Base-by-base conservation (phyloP, 2,113 vertebrate species). In the Mustela lutreola region DNA sequence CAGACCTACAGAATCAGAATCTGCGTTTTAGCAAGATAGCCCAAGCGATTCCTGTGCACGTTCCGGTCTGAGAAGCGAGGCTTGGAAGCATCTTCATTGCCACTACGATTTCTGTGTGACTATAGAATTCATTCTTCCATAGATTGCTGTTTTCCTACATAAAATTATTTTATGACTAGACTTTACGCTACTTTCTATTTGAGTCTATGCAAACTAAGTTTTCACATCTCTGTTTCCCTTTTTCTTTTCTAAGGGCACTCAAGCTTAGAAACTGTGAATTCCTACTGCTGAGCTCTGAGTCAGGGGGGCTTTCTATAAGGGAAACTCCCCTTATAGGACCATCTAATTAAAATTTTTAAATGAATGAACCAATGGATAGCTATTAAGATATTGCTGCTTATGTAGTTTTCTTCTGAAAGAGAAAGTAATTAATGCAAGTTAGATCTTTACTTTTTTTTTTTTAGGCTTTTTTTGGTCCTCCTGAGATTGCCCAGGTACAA, bases 281-380 rank as follows among this genome's bases (percentile, higher is more conserved):
- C 85, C 89, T 97, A 79, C 71, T 88, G 76, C 80, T 58, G 53
- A 88, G 79, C 26, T 80, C 58, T 97, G 88, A 95, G 53, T 78
- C 88, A 92, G 89, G 89, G 96, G 96, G 96, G 42, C 70, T 97
- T 97, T 97, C 96, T 81, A 21, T 60, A 86, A 97, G 78, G 93
- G 95, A 94, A 97, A 96, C 22, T 96, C 93, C 93, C 96, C 58
- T 89, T 82, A n/a, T 33, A 80, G 24, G 42, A 31, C 28, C 58
- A 53, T 85, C 81, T 96, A 84, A 95, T 63, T 94, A n/a, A 91
- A 80, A 80, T 9, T 58, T 45, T 88, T 33, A 50, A 42, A 39
- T 81, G 39, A 81, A 39, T 56, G 36, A 86, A 48, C 22, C n/a
- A 45, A 11, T 56, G n/a, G 3, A 33, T 33, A 62, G 5, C n/a